Evolutionary conservation across 2,888 invertebrate genomes (phyloP).

Genomic region (Sphaerophoria rueppellii): DNA sequence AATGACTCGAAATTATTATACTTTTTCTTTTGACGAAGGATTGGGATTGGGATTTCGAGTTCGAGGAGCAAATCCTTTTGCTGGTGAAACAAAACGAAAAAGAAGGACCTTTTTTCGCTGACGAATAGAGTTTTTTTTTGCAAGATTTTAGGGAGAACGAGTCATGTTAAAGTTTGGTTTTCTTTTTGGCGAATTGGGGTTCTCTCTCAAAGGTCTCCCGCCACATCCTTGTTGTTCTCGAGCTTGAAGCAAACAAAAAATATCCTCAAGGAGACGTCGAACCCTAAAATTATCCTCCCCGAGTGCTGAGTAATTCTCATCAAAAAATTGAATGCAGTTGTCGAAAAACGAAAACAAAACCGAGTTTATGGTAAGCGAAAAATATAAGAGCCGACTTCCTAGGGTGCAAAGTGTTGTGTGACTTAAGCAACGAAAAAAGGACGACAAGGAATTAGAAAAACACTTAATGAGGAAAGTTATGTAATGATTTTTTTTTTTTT

Average conservation of each 20-base stretch:
- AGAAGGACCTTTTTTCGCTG: slow-evolving; percentile 53
- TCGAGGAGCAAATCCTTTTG: slow-evolving; percentile 65
- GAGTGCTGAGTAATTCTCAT: slow-evolving; percentile 73
- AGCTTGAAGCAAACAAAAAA: slow-evolving; percentile 24
- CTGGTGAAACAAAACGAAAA: slow-evolving; percentile 49
- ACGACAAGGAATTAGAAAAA: slow-evolving; percentile 66
- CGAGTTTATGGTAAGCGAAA: slow-evolving; percentile 46
- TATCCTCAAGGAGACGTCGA: slow-evolving; percentile 77
- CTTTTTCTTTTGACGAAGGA: slow-evolving; percentile 66
- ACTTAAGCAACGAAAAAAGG: slow-evolving; percentile 14
- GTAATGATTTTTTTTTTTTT: slow-evolving; percentile 62
- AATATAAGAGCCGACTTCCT: slow-evolving; percentile 46
- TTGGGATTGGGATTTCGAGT: slow-evolving; percentile 39
- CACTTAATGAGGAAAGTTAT: slow-evolving; percentile 73
- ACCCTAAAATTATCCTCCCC: slow-evolving; percentile 75
- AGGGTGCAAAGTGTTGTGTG: slow-evolving; percentile 42
- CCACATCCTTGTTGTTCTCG: not conserved
- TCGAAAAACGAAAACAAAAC: slow-evolving; percentile 34
- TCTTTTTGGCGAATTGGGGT: slow-evolving; percentile 30
- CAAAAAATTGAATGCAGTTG: slow-evolving; percentile 64
- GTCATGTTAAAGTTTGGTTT: slow-evolving; percentile 20
- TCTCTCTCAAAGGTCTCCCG: slow-evolving; percentile 38
- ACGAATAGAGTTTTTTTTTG: slow-evolving; percentile 28
- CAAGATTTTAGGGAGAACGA: not conserved
- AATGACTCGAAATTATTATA: slow-evolving; percentile 70